These are phyloP conservation scores for Muschampia plurimacula DNA, from an alignment of 2,888 invertebrate genomes.

Conservation along the genomic window DNA sequence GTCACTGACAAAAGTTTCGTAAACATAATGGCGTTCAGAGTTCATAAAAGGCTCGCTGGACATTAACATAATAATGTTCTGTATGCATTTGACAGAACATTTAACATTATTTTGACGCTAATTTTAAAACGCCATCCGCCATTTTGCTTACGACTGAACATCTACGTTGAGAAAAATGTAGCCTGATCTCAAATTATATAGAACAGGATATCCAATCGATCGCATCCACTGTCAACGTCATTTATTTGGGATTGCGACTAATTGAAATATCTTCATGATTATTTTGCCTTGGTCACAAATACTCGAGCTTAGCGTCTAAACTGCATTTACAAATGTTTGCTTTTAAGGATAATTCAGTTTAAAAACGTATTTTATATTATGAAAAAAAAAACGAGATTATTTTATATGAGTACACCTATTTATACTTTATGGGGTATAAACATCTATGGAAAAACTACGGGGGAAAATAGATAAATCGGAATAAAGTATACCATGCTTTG, in stretches of 20 bases:
- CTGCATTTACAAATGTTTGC: conserved; percentile 74
- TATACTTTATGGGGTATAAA: conserved; percentile 40
- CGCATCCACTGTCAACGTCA: conserved; percentile 28
- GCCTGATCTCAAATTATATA: background rate
- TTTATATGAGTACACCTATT: conserved; percentile 62
- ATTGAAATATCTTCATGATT: background rate
- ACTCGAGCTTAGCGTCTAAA: conserved; percentile 61
- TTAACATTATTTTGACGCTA: background rate
- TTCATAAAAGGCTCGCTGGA: too few species aligned
- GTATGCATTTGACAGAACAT: too few species aligned
- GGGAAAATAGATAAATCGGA: conserved; percentile 42
- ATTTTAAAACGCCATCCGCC: background rate
- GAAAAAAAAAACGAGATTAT: conserved; percentile 67
- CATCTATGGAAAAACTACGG: conserved; percentile 46
- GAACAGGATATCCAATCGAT: background rate
- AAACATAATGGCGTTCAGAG: too few species aligned
- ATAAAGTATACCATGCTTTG: conserved; percentile 63
- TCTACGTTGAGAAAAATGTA: background rate
- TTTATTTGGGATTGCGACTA: background rate
- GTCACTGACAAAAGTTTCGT: too few species aligned
- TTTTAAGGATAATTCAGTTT: conserved; percentile 58
- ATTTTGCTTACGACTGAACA: background rate
- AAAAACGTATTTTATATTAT: conserved; percentile 52
- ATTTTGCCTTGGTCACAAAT: conserved; percentile 54
- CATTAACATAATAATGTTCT: too few species aligned